Evolutionary conservation across 2,113 vertebrate species (phyloP).

Genomic region (Mus pahari): DNA sequence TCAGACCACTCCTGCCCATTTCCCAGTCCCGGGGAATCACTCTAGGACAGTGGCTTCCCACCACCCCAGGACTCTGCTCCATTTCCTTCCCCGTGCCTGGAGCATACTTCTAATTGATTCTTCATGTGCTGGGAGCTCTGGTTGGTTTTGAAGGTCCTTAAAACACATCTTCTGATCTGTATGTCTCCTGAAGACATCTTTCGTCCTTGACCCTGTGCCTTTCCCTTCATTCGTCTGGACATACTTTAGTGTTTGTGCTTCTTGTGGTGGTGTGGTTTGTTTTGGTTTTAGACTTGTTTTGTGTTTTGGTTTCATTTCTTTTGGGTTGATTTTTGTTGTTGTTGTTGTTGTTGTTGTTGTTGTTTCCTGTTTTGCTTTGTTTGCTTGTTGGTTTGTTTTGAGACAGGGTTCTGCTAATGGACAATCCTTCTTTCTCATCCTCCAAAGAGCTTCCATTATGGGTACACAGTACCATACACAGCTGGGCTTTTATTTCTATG

Average conservation of each 20-base stretch:
- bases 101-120: neutral
- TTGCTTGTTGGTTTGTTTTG: neutral
- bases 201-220: neutral
- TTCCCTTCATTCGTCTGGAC: neutral
- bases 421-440: neutral
- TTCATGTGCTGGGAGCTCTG: neutral
- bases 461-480: neutral
- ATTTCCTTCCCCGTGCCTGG: neutral
- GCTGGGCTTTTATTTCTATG: neutral
- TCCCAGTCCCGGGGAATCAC: rapidly evolving
- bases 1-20: neutral
- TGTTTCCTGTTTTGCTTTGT: no score
- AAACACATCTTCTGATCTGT: neutral
- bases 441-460: neutral
- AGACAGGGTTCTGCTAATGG: neutral
- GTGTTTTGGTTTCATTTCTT: neutral
- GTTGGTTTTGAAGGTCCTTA: neutral
- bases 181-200: neutral
- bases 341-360: no score
- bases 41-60: neutral
- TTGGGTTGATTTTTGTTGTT: neutral
- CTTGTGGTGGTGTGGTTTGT: neutral
- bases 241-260: neutral
- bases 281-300: neutral
- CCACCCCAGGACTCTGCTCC: rapidly evolving